These are phyloP conservation scores for Phaethon lepturus DNA, from an alignment of 2,113 vertebrate genomes.

Conservation along the genomic window DNA sequence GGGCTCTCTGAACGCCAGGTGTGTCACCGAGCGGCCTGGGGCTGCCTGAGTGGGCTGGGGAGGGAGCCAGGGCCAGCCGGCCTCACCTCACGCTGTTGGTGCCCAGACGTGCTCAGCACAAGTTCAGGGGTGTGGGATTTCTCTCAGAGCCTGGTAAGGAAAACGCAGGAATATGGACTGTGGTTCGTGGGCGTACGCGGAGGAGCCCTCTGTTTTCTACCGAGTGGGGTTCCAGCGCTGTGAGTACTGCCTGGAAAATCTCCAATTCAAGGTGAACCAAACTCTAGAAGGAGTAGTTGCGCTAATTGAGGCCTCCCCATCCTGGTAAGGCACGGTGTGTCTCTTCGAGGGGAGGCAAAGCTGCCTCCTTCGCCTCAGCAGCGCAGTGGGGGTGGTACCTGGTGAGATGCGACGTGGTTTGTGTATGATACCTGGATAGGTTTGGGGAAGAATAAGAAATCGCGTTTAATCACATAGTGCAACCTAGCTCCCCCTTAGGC, in stretches of 20 bases:
- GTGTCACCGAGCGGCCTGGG: not conserved
- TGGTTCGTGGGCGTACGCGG: accelerated
- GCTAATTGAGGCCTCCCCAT: not conserved
- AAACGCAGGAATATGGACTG: accelerated
- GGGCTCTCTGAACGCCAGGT: not conserved
- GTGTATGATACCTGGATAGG: accelerated
- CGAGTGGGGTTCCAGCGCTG: not conserved
- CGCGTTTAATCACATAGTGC: accelerated
- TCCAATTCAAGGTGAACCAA: not conserved
- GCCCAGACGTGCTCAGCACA: not conserved
- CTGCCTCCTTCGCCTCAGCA: accelerated
- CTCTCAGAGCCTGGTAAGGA: accelerated
- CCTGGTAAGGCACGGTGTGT: accelerated
- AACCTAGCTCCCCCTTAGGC: accelerated
- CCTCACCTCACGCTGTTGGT: too few relatives aligned
- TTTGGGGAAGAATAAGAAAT: accelerated
- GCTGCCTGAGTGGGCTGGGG: not conserved
- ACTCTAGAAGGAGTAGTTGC: not conserved
- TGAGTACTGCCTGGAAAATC: not conserved
- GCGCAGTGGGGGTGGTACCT: accelerated
- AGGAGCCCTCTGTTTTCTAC: accelerated
- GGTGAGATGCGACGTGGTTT: accelerated
- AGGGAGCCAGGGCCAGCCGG: not conserved
- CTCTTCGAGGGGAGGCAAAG: not conserved
- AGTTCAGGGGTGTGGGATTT: accelerated